These are phyloP conservation scores for Asarcornis scutulata DNA, from an alignment of 2,113 vertebrate genomes.

Conservation along the genomic window DNA sequence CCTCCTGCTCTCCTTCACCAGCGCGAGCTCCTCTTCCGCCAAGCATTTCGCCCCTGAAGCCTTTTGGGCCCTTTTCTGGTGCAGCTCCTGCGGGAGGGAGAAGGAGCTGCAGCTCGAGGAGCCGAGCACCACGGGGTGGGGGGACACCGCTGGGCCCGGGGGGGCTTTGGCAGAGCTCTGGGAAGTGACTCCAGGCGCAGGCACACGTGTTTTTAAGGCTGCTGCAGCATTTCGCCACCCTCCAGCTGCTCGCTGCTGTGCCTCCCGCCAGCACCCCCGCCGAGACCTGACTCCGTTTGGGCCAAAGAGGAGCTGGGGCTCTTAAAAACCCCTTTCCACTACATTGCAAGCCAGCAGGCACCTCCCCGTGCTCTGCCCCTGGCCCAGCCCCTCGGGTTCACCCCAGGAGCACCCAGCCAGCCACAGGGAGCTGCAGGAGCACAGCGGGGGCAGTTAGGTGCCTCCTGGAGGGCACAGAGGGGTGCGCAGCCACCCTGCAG, in stretches of 20 bases:
- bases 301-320: background rate
- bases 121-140: fast-evolving
- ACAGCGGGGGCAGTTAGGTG: background rate
- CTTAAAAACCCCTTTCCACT: background rate
- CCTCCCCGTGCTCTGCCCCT: background rate
- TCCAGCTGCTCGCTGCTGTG: background rate
- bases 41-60: slow-evolving; percentile 48
- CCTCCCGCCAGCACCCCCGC: background rate
- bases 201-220: background rate
- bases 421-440: background rate
- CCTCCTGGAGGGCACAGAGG: background rate
- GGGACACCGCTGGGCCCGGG: fast-evolving
- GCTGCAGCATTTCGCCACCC: background rate
- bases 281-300: background rate
- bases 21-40: slow-evolving; percentile 64
- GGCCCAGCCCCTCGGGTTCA: background rate
- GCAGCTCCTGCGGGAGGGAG: slow-evolving; percentile 82
- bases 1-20: slow-evolving; percentile 59
- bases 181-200: background rate
- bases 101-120: background rate
- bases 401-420: background rate
- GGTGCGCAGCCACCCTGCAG: fast-evolving
- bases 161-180: background rate
- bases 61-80: slow-evolving; percentile 85
- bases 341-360: background rate